phyloP scores from a whole-genome alignment of 2,888 invertebrate species.

The Orchestes rusci region DNA sequence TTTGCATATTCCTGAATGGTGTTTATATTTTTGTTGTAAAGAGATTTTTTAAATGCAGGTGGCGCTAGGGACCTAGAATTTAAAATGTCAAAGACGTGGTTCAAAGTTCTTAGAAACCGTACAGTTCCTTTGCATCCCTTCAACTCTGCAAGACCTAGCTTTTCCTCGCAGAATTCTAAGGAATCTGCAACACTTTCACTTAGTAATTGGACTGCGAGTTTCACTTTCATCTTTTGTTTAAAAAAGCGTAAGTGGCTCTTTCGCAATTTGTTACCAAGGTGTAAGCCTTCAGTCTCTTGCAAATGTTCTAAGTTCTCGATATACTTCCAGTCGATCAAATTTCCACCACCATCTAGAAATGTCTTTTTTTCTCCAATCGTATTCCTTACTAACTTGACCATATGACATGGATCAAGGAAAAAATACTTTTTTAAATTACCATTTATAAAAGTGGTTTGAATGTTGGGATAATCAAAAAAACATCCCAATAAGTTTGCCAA shows the following conservation, averaged over 20 bases:
- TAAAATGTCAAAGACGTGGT: conserved; percentile 10
- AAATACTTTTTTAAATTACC: no score
- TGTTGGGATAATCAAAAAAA: conserved; percentile 2
- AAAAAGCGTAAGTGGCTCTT: conserved; percentile 6
- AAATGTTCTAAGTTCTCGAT: conserved; percentile 11
- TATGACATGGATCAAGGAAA: conserved; percentile 8
- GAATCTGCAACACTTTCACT: not conserved
- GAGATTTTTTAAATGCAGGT: conserved; percentile 6
- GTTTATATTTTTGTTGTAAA: conserved; percentile 8
- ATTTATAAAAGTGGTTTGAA: conserved; percentile 10
- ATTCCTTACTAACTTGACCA: conserved; percentile 13
- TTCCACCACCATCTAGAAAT: conserved; percentile 9
- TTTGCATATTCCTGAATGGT: conserved; percentile 5
- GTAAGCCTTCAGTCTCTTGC: conserved; percentile 6
- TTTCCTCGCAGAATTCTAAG: conserved; percentile 3
- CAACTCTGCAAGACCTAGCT: conserved; percentile 4
- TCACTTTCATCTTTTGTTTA: no score
- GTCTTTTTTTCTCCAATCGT: conserved; percentile 11
- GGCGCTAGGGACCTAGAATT: conserved; percentile 9
- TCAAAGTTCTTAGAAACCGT: conserved; percentile 11
- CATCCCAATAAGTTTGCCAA: conserved; percentile 10
- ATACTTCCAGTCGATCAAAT: conserved; percentile 12
- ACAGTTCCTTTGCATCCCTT: conserved; percentile 7
- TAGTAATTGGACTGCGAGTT: conserved; percentile 8
- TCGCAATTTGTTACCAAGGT: conserved; percentile 9